Conservation (phyloP, 2,888 invertebrate species). For the Phoenoteleia sp. region DNA sequence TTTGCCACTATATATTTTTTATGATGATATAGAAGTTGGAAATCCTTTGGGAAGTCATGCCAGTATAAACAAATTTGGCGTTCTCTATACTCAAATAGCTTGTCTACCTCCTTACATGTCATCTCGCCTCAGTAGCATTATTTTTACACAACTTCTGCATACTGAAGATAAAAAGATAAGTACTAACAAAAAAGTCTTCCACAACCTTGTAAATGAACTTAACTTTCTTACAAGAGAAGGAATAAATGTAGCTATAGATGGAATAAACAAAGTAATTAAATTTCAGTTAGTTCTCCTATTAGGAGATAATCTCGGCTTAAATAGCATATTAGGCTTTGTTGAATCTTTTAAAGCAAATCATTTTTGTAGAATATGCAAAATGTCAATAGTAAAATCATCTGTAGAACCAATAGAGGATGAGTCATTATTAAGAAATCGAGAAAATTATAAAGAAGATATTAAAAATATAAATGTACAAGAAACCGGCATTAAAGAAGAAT, state of each 20-base stretch:
- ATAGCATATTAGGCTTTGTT: conserved; percentile 32
- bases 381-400: background rate
- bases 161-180: background rate
- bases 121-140: conserved; percentile 7
- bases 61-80: conserved; percentile 18
- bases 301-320: conserved; percentile 4
- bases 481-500: background rate
- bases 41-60: conserved; percentile 18
- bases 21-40: background rate
- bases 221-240: conserved; percentile 23
- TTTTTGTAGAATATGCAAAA: conserved; percentile 1
- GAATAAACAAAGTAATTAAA: conserved; percentile 1
- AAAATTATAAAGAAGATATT: conserved; percentile 2
- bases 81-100: conserved; percentile 10
- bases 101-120: conserved; percentile 12
- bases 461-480: background rate
- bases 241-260: background rate
- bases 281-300: conserved; percentile 17
- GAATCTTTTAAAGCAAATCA: conserved; percentile 39
- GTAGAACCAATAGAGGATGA: background rate
- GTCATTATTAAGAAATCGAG: background rate
- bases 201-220: conserved; percentile 8
- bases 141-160: conserved; percentile 16
- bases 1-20: conserved; percentile 7
- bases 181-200: background rate